phyloP scores from a whole-genome alignment of 2,113 vertebrate genomes.

The Bubo scandiacus region DNA sequence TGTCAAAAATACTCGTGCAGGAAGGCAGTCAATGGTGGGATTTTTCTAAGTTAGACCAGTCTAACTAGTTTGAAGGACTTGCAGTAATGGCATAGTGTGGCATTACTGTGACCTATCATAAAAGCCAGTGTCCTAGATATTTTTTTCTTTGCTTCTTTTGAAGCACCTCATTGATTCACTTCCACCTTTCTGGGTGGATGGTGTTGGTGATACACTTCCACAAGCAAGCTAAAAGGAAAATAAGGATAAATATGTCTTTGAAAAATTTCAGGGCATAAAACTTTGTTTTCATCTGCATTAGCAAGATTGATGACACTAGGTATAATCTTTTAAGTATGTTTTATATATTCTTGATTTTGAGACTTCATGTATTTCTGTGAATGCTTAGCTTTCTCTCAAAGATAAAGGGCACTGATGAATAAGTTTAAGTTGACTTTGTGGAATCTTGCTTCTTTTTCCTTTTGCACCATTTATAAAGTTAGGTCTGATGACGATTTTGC shows the following conservation, averaged over 20 bases:
- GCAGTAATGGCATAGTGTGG: background rate
- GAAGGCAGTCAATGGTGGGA: background rate
- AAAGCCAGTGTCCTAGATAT: background rate
- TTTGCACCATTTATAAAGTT: slow-evolving; percentile 40
- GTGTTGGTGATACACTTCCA: background rate
- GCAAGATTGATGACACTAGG: background rate
- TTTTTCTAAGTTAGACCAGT: background rate
- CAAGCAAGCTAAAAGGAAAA: background rate
- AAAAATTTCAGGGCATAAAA: background rate
- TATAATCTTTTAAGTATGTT: background rate
- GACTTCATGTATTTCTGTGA: background rate
- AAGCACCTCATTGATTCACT: background rate
- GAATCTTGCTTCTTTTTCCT: background rate
- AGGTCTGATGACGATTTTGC: slow-evolving; percentile 5
- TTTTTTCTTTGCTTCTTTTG: slow-evolving; percentile 10
- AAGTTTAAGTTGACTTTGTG: background rate
- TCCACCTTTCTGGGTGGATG: background rate
- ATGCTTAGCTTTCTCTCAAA: background rate
- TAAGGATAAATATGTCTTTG: background rate
- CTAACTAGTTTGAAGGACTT: background rate
- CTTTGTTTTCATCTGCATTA: background rate
- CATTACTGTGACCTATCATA: background rate
- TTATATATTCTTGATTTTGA: background rate
- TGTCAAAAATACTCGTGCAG: background rate
- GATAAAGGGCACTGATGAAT: background rate